Base-by-base conservation (phyloP, 2,797 vertebrate species). In the Heterohyrax brucei region DNA sequence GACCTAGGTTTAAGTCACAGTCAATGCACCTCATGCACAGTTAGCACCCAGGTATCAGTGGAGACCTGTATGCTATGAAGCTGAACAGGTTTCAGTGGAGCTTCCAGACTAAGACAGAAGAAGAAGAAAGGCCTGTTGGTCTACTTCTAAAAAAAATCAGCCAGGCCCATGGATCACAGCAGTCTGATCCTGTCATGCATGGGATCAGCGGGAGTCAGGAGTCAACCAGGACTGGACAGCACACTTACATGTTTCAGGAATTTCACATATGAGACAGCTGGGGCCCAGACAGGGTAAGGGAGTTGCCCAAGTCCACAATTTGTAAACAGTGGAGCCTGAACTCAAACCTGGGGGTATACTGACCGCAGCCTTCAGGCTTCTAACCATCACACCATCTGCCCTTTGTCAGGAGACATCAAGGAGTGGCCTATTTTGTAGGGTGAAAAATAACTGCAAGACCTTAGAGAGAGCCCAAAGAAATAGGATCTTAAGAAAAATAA, bases 401-500 rank as follows among this genome's bases (percentile, higher is more conserved):
- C 56, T 78, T 78, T 26, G 33, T 62, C 82, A 86, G 59, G 70
- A 89, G 61, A 48, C 87, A 73, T 46, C 73, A 91, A 94, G 30
- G 33, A 59, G 16, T 5, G 75, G 72, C 9, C 79, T 89, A 24
- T 72, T 94, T 44, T 30, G 76, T 95, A 86, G 96, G 80, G 66
- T 70, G 33, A 92, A 97, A 77, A n/a, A 92, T 59, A 66, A 61
- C 33, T 76, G 76, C 92, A 9, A 50, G 77, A 92, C 46, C 33
- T 44, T 1, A 93, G 59, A 48, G 39, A 84, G n/a, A 78, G 33
- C 46, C 13, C 85, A 94, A 97, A 84, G 95, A 87, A 83, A 64
- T 91, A 97, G 93, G 96, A 14, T 76, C n/a, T 70, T 87, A 81
- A 97, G 61, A 78, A 93, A 39, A 87, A 2, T 8, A 86, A 70